Base-by-base conservation (phyloP, 2,888 invertebrate species). In the Anorthoa munda region DNA sequence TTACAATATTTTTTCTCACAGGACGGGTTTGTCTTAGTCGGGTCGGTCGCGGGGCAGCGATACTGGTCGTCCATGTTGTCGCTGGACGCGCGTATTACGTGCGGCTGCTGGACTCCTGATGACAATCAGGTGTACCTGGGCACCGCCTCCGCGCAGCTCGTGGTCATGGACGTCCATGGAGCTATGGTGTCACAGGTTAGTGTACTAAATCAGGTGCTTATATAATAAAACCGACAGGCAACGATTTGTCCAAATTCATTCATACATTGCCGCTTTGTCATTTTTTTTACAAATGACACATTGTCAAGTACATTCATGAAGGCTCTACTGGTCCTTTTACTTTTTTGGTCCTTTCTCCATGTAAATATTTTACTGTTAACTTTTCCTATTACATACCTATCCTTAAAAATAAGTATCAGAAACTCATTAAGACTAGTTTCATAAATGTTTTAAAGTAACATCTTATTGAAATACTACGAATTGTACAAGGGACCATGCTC, bases 11-110 rank as follows among this genome's bases (percentile, higher is more conserved):
- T 21, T 15, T 3, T 15, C 23, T 18, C 17, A 3, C 94, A 99
- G 97, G 99, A 99, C 96, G 99, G 99, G 21, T 99, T 99, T 94
- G 99, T 99, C 13, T 95, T 99, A 86, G 99, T 99, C 56, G 99
- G 99, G 0, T 99, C 99, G 1, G 99, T 99, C 79, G 99, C 99
- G 1, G 99, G 99, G 0, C 99, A 99, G 94, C 97, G 99, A 13
- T 99, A 99, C 95, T 99, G 99, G 99, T 99, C 99, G 0, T 99
- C 99, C 63, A 99, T 99, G 99, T 95, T 99, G 80, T 99, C 99
- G 89, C 97, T 99, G 84, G 99, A 99, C 92, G 98, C 99, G 23
- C 98, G 98, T 72, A 99, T 99, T 88, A 99, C 99, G 0, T 99
- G 99, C 93, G 99, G 99, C 58, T 98, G 99, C 90, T 99, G 99